phyloP scores from a whole-genome alignment of 2,113 vertebrate species.

The Conger conger region DNA sequence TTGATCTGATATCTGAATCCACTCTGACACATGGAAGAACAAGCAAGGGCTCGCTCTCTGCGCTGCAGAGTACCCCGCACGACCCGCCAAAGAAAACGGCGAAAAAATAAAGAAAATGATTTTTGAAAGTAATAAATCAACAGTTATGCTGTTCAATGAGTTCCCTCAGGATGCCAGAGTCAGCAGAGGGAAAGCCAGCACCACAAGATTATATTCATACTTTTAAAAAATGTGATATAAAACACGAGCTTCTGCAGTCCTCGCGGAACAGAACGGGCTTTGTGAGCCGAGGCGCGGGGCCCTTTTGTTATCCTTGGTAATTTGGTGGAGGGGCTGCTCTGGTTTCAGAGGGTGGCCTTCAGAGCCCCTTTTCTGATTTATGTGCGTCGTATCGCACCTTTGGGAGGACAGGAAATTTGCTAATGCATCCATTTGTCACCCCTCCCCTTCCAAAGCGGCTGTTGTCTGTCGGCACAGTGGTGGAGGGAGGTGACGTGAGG shows the following conservation, averaged over 20 bases:
- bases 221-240: constrained; percentile 36
- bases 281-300: neutral
- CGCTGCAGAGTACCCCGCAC: constrained; percentile 17
- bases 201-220: constrained; percentile 39
- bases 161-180: constrained; percentile 32
- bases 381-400: no score
- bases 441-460: neutral
- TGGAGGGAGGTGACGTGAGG: neutral
- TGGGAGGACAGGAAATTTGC: constrained; percentile 7
- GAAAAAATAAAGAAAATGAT: constrained; percentile 28
- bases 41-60: constrained; percentile 30
- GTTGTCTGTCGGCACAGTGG: neutral
- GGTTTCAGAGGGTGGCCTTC: neutral
- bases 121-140: constrained; percentile 37
- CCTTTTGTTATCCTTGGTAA: constrained; percentile 15
- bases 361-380: neutral
- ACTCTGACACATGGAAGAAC: constrained; percentile 34
- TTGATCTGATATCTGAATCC: constrained; percentile 34
- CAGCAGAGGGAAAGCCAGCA: constrained; percentile 29
- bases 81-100: constrained; percentile 15
- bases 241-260: neutral
- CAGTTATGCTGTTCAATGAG: constrained; percentile 36
- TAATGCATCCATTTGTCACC: neutral
- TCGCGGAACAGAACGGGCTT: neutral
- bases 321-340: neutral